phyloP scores from a whole-genome alignment of 2,113 vertebrate species.

The Cyanoramphus novaezelandiae region DNA sequence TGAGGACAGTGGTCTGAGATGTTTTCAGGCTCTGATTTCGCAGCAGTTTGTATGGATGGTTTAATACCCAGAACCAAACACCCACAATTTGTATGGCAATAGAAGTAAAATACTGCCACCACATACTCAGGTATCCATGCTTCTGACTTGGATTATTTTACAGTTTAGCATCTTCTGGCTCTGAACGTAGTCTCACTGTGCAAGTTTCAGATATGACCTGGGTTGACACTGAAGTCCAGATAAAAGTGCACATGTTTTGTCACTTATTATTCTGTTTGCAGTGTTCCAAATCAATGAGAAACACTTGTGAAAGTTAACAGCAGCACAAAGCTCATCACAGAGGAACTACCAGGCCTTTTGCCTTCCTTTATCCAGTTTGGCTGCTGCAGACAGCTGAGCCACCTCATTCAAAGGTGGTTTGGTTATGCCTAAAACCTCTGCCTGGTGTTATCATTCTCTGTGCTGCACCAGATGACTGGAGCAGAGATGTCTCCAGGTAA shows the following conservation, averaged over 20 bases:
- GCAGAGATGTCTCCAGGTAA: background rate
- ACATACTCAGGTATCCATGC: background rate
- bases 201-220: background rate
- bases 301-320: background rate
- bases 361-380: background rate
- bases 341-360: background rate
- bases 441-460: accelerated
- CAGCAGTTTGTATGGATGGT: background rate
- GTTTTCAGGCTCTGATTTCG: background rate
- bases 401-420: background rate
- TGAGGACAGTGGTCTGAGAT: background rate
- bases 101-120: background rate
- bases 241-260: background rate
- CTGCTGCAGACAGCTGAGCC: background rate
- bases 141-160: background rate
- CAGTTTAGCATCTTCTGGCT: background rate
- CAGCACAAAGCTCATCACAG: background rate
- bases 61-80: background rate
- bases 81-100: background rate
- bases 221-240: background rate
- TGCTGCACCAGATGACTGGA: background rate
- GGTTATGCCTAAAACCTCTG: background rate
- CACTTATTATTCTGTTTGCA: background rate
- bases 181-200: background rate
- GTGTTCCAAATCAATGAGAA: background rate